Conservation (phyloP, 2,888 invertebrate genomes). For the Lasioglossum oenotherae region DNA sequence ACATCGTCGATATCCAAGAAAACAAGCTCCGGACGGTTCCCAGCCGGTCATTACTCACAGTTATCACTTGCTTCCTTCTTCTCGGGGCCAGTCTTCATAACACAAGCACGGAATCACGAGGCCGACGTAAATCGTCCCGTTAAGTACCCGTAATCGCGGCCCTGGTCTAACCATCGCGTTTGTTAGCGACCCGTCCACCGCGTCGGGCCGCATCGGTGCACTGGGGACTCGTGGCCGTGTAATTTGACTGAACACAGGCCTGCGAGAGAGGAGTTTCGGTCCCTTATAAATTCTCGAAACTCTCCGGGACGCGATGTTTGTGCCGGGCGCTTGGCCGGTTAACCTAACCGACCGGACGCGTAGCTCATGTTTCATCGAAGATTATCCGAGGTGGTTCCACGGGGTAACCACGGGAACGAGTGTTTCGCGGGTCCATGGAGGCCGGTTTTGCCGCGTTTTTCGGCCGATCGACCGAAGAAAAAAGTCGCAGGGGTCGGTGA, state of each 20-base stretch:
- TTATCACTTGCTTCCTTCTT: conserved; percentile 4
- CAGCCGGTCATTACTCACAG: conserved; percentile 3
- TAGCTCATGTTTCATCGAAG: conserved; percentile 48
- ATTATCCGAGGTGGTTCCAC: conserved; percentile 29
- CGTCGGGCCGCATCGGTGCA: not conserved
- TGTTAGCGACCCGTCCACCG: conserved; percentile 13
- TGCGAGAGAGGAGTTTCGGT: conserved; percentile 4
- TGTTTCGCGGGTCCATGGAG: conserved; percentile 19
- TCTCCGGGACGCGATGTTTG: conserved; percentile 17
- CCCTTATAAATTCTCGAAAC: conserved; percentile 51
- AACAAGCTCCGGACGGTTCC: not conserved
- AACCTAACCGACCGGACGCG: conserved; percentile 17
- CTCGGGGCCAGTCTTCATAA: not conserved
- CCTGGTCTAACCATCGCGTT: conserved; percentile 18
- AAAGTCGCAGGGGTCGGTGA: conserved; percentile 54
- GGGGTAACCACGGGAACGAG: conserved; percentile 1
- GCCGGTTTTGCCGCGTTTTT: conserved; percentile 53
- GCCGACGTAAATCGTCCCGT: conserved; percentile 22
- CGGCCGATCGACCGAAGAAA: conserved; percentile 61
- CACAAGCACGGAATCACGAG: conserved; percentile 3
- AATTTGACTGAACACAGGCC: conserved; percentile 36
- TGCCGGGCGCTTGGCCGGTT: not conserved
- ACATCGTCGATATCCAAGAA: not conserved
- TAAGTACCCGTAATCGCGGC: conserved; percentile 30
- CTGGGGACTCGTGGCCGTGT: conserved; percentile 34